phyloP scores from a whole-genome alignment of 2,797 vertebrate species.

The Enteromius anoplus region DNA sequence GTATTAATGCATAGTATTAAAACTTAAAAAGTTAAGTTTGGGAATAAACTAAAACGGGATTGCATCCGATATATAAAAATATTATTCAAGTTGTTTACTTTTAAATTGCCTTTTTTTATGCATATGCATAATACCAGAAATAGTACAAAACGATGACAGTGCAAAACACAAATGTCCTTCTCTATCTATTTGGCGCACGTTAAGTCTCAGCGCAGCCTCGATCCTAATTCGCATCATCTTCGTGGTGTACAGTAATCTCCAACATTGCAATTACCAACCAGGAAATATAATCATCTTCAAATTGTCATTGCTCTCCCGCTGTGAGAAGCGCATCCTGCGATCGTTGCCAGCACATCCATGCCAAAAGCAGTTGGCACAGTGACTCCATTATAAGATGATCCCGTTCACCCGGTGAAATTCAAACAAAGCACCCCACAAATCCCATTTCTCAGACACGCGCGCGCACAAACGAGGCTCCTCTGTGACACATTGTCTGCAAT shows the following conservation, averaged over 20 bases:
- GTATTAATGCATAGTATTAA: too few relatives aligned
- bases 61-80: neutral
- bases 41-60: neutral
- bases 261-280: conserved; percentile 46
- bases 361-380: conserved; percentile 54
- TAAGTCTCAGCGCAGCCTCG: conserved; percentile 27
- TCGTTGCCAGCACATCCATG: conserved; percentile 37
- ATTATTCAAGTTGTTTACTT: neutral
- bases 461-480: conserved; percentile 50
- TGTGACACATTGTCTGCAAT: conserved; percentile 47
- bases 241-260: conserved; percentile 52
- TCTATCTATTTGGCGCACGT: conserved; percentile 18
- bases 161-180: neutral
- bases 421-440: conserved; percentile 52
- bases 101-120: neutral
- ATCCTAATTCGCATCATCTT: conserved; percentile 26
- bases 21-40: neutral
- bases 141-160: neutral
- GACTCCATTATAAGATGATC: conserved; percentile 54
- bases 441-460: conserved; percentile 48
- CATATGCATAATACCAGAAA: neutral
- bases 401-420: conserved; percentile 45
- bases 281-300: conserved; percentile 55
- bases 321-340: conserved; percentile 42
- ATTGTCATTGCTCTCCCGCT: conserved; percentile 49